Conservation (phyloP, 1,140 invertebrate species). For the Temnothorax nylanderi region DNA sequence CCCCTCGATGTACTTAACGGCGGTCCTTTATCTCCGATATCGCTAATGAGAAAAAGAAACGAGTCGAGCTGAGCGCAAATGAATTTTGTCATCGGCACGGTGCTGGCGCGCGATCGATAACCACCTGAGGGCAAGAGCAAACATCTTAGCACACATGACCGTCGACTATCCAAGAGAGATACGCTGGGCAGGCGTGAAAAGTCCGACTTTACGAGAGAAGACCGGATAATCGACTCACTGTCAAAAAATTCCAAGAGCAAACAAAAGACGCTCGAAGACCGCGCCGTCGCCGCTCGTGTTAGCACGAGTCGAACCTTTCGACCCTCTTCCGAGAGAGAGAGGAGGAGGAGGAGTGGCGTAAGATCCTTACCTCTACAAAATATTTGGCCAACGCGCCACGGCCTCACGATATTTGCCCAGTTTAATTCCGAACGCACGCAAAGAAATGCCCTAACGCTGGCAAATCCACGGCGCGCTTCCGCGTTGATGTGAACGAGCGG, state of each 20-base stretch:
- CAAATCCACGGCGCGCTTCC: constrained; percentile 38
- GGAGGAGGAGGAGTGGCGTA: background rate
- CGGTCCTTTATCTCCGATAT: constrained; percentile 41
- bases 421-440: constrained; percentile 41
- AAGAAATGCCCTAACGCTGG: background rate
- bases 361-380: constrained; percentile 58
- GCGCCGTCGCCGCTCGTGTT: constrained; percentile 17
- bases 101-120: constrained; percentile 50
- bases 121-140: constrained; percentile 36
- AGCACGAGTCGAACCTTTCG: constrained; percentile 25
- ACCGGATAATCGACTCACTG: constrained; percentile 47
- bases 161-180: background rate
- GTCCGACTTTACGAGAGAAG: constrained; percentile 31
- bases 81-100: constrained; percentile 52
- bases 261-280: constrained; percentile 24
- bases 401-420: constrained; percentile 59
- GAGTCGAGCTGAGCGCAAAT: constrained; percentile 29
- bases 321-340: background rate
- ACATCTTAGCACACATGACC: background rate
- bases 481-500: background rate
- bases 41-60: constrained; percentile 59
- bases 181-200: constrained; percentile 33
- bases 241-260: constrained; percentile 47
- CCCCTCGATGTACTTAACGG: constrained; percentile 38
- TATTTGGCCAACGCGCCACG: constrained; percentile 56